phyloP scores from a whole-genome alignment of 53 echinoderm and acorn worm species.

The Mesocentrotus franciscanus region DNA sequence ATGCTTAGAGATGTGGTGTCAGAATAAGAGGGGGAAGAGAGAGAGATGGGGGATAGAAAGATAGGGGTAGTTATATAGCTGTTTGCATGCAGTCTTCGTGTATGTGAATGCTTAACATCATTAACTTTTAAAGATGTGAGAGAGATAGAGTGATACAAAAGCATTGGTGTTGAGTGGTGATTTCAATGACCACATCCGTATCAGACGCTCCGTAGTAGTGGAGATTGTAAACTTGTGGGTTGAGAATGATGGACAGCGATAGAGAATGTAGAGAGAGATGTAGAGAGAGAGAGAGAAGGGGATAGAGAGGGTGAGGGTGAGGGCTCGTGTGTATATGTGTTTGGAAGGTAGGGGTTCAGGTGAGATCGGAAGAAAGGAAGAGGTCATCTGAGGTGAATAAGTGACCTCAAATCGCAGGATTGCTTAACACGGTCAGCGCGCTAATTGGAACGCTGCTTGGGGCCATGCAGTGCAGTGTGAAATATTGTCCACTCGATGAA shows the following conservation, averaged over 20 bases:
- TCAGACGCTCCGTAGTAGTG: too few species aligned
- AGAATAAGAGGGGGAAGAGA: too few species aligned
- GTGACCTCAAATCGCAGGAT: conserved; percentile 63
- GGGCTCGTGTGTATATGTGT: neutral
- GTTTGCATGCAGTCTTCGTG: neutral
- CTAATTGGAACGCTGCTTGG: conserved; percentile 59
- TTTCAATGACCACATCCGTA: too few species aligned
- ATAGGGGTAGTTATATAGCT: too few species aligned
- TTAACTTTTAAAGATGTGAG: too few species aligned
- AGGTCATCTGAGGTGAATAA: conserved; percentile 61
- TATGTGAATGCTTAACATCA: too few species aligned
- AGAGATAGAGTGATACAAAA: too few species aligned
- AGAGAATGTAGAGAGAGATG: neutral
- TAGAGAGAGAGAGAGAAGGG: neutral
- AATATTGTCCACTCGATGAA: conserved; percentile 38
- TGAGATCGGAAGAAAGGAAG: conserved; percentile 7
- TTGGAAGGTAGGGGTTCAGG: neutral
- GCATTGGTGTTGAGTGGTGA: too few species aligned
- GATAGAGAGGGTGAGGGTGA: neutral
- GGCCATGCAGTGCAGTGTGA: conserved; percentile 47
- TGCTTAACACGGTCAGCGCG: conserved; percentile 65
- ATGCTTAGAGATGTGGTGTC: too few species aligned
- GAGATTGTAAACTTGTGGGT: too few species aligned
- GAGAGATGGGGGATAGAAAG: neutral
- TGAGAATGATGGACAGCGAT: neutral